Conservation (phyloP, 2,113 vertebrate species). For the Calcarius ornatus region DNA sequence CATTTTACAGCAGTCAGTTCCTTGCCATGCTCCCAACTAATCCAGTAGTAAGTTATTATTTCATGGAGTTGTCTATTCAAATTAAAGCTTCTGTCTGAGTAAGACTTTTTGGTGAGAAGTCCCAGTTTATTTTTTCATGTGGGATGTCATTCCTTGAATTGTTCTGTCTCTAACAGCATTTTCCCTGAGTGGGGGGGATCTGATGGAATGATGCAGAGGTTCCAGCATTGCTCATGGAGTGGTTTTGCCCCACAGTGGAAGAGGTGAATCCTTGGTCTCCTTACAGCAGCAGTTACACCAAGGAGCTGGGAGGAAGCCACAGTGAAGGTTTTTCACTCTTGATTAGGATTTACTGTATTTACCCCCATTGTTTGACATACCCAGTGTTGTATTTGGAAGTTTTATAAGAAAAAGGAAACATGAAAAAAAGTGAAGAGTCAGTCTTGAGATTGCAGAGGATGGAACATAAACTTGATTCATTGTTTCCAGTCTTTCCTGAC, state of each 20-base stretch:
- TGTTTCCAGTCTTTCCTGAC: not conserved
- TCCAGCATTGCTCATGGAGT: accelerated
- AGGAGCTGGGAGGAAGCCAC: not conserved
- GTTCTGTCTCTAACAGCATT: not conserved
- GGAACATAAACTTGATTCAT: not conserved
- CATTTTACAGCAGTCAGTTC: not conserved
- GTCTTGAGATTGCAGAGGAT: not conserved
- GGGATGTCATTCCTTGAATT: not conserved
- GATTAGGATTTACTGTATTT: not conserved
- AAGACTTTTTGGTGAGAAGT: not conserved
- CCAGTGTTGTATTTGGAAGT: not conserved
- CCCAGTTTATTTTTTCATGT: not conserved
- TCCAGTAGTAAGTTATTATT: not conserved
- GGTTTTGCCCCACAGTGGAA: not conserved
- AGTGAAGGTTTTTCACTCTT: not conserved
- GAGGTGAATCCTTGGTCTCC: not conserved
- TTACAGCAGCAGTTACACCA: not conserved
- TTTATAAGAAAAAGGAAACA: not conserved
- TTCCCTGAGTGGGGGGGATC: not conserved
- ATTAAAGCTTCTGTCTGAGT: not conserved
- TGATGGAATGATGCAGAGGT: not conserved
- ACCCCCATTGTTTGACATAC: not conserved
- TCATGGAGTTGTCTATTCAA: not conserved
- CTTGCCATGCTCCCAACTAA: not conserved
- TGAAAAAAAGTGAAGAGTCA: not conserved